Evolutionary conservation across 2,113 vertebrate genomes (phyloP).

Genomic region (Pseudopodoces humilis): DNA sequence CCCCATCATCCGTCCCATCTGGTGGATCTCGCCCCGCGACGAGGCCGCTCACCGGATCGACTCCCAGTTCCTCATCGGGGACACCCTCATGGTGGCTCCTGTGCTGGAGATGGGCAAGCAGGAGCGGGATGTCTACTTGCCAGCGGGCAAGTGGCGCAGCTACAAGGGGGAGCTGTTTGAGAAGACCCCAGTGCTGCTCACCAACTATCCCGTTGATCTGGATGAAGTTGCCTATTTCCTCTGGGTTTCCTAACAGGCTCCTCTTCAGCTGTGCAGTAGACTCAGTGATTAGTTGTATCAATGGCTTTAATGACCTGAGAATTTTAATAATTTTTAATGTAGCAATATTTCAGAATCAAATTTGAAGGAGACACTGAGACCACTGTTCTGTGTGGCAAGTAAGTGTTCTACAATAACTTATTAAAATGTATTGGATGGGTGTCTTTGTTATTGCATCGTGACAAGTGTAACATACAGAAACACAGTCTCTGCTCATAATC

Average conservation of each 20-base stretch:
- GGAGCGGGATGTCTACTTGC: conserved; percentile 93
- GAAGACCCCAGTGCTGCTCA: conserved; percentile 78
- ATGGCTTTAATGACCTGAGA: background rate
- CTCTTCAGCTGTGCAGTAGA: background rate
- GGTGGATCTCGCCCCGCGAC: conserved; percentile 94
- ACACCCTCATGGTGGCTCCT: conserved; percentile 94
- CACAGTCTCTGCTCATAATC: background rate
- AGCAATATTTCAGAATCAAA: background rate
- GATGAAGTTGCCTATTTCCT: conserved; percentile 92
- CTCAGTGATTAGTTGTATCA: background rate
- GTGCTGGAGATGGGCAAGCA: conserved; percentile 94
- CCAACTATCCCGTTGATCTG: background rate
- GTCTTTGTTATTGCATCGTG: background rate
- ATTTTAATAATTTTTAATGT: background rate
- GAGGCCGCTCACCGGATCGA: conserved; percentile 89
- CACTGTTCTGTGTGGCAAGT: background rate
- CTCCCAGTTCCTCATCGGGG: conserved; percentile 96
- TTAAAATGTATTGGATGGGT: background rate
- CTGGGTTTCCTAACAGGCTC: conserved; percentile 25
- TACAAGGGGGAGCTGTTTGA: conserved; percentile 95
- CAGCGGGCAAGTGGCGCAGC: conserved; percentile 90
- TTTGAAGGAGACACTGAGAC: background rate
- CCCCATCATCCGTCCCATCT: conserved; percentile 94
- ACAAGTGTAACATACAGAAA: background rate
- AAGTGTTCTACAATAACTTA: background rate